Base-by-base conservation (phyloP, 2,113 vertebrate genomes). In the Eleginops maclovinus region DNA sequence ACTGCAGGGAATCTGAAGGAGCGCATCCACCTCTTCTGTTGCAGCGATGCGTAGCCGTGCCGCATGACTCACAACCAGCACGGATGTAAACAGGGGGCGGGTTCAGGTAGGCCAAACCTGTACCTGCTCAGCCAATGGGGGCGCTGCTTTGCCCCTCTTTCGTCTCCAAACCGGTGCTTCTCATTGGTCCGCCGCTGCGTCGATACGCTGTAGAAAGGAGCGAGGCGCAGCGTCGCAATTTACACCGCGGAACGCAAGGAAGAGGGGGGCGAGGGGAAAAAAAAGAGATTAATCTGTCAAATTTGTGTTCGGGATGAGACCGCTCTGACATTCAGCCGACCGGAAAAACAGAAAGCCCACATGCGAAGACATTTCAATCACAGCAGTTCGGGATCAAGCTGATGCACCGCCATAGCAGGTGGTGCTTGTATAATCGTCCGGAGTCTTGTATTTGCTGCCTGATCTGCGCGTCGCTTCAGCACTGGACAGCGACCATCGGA, bases 61-160 rank as follows among this genome's bases (percentile, higher is more conserved):
- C 90, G 93, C 93, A 92, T 92, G 93, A 93, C 86, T 94, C 92
- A 93, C 91, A 51, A 62, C 68, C 77, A 64, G 85, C 85, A 82
- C 75, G 87, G 79, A 92, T 88, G 93, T 93, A 93, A 93, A 93
- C 89, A 93, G 88, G 89, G 73, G 93, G 92, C 87, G 92, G 92
- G 89, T 22, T 77, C 77, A 89, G 87, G 74, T 80, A 74, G 56
- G 64, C 80, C 90, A 81, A 91, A 91, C 88, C 69, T 88, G 89
- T 44, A 72, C 51, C 24, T 0, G 21, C 7, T 9, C 46, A 11
- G 54, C 92, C 91, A 90, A 92, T 92, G 67, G 22, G 43, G 9
- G 3, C 1, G 21, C 50, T 21, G 60, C 64, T 36, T 47, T 9
- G 14, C 47, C 3, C 72, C 13, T 64, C 75, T 49, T 43, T 40